These are phyloP conservation scores for Meteorus sp. DNA, from an alignment of 1,140 invertebrate genomes.

Conservation along the genomic window DNA sequence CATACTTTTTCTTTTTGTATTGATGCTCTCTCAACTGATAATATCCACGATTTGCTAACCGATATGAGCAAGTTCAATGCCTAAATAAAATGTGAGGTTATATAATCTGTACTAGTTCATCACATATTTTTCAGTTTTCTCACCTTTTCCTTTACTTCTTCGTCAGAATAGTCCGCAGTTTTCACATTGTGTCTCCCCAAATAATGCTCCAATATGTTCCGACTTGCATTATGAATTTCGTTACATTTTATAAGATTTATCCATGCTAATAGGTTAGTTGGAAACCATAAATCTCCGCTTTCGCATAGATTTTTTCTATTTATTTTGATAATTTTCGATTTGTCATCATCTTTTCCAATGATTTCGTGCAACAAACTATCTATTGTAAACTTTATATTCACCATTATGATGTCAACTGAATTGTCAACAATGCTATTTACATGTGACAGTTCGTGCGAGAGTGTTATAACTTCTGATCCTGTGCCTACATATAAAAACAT, in stretches of 20 bases:
- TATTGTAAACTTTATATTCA: constrained; percentile 12
- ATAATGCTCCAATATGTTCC: constrained; percentile 39
- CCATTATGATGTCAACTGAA: too few relatives aligned
- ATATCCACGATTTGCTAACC: constrained; percentile 36
- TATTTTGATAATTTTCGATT: constrained; percentile 51
- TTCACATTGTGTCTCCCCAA: constrained; percentile 23
- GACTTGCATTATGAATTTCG: constrained; percentile 2
- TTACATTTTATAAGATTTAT: constrained; percentile 42
- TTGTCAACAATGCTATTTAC: too few relatives aligned
- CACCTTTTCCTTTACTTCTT: constrained; percentile 36
- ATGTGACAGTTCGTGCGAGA: too few relatives aligned
- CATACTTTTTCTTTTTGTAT: constrained; percentile 37
- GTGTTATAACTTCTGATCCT: too few relatives aligned
- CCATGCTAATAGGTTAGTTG: constrained; percentile 57
- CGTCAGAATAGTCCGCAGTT: constrained; percentile 7
- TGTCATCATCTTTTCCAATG: constrained; percentile 29
- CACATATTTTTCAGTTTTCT: constrained; percentile 4
- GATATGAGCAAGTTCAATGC: constrained; percentile 33
- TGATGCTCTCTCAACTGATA: constrained; percentile 35
- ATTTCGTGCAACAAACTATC: constrained; percentile 16
- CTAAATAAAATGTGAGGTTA: constrained; percentile 32
- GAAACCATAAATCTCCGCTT: constrained; percentile 61
- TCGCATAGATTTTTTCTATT: constrained; percentile 53
- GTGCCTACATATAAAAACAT: too few relatives aligned
- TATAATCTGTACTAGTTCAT: background rate